These are phyloP conservation scores for Plectrocnemia conspersa DNA, from an alignment of 1,140 invertebrate genomes.

Conservation along the genomic window DNA sequence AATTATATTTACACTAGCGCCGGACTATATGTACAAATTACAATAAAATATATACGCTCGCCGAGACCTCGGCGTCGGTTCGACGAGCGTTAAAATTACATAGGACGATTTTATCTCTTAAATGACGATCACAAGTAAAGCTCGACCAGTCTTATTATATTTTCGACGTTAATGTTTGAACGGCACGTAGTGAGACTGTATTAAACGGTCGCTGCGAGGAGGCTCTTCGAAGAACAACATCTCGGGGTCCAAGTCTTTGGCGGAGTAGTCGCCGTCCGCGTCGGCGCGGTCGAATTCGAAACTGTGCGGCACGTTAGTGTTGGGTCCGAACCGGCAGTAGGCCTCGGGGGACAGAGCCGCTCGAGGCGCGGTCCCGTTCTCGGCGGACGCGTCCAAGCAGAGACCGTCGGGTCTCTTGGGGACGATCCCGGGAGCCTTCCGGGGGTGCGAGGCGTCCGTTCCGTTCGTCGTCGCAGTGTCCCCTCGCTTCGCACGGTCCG, in stretches of 20 bases:
- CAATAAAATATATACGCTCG: no score
- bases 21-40: no score
- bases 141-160: no score
- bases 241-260: not conserved
- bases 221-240: not conserved
- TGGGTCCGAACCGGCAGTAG: constrained; percentile 49
- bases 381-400: not conserved
- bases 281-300: constrained; percentile 44
- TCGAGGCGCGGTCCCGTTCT: constrained; percentile 29
- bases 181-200: not conserved
- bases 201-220: not conserved
- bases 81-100: no score
- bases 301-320: constrained; percentile 45
- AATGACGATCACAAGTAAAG: no score
- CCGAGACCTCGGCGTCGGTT: no score
- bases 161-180: no score
- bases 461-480: not conserved
- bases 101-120: no score
- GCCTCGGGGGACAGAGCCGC: constrained; percentile 46
- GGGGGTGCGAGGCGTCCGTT: not conserved
- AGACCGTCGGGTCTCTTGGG: not conserved
- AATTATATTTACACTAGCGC: no score
- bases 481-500: not conserved
- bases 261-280: not conserved
- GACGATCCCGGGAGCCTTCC: not conserved